phyloP scores from a whole-genome alignment of 2,797 vertebrate genomes.

The Sciaenops ocellatus region DNA sequence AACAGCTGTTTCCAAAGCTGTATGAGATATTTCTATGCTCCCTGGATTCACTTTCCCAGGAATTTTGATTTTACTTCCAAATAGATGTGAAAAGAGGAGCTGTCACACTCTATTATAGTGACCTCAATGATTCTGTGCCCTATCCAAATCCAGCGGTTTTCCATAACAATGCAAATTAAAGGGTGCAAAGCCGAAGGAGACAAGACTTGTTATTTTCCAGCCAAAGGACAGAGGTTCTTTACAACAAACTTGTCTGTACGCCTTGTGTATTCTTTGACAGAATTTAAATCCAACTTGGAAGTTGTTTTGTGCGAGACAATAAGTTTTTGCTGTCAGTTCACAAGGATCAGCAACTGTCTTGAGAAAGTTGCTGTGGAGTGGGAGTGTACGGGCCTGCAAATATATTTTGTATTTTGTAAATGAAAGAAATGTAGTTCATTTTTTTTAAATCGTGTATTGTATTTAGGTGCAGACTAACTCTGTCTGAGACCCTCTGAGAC shows the following conservation, averaged over 20 bases:
- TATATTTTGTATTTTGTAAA: constrained; percentile 37
- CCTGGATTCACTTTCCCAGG: constrained; percentile 81
- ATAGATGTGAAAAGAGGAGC: constrained; percentile 82
- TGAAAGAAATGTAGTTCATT: constrained; percentile 16
- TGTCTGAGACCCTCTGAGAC: constrained; percentile 24
- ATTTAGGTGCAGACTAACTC: constrained; percentile 5
- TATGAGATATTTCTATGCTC: constrained; percentile 65
- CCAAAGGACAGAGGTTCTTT: constrained; percentile 76
- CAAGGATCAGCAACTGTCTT: constrained; percentile 62
- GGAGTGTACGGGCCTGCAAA: constrained; percentile 13
- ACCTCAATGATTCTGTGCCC: constrained; percentile 83
- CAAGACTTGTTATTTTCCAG: constrained; percentile 80
- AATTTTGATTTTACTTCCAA: constrained; percentile 83
- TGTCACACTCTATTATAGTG: constrained; percentile 85
- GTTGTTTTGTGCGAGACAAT: constrained; percentile 73
- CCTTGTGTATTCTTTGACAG: constrained; percentile 71
- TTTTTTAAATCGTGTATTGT: constrained; percentile 5
- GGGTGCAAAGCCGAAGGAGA: constrained; percentile 80
- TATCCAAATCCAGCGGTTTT: constrained; percentile 83
- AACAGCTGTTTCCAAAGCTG: constrained; percentile 74
- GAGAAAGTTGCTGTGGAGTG: constrained; percentile 53
- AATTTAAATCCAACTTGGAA: constrained; percentile 74
- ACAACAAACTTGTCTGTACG: constrained; percentile 77
- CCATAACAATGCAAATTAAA: constrained; percentile 85
- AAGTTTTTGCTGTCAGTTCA: constrained; percentile 68